Base-by-base conservation (phyloP, 2,113 vertebrate genomes). In the Hemibagrus wyckioides region DNA sequence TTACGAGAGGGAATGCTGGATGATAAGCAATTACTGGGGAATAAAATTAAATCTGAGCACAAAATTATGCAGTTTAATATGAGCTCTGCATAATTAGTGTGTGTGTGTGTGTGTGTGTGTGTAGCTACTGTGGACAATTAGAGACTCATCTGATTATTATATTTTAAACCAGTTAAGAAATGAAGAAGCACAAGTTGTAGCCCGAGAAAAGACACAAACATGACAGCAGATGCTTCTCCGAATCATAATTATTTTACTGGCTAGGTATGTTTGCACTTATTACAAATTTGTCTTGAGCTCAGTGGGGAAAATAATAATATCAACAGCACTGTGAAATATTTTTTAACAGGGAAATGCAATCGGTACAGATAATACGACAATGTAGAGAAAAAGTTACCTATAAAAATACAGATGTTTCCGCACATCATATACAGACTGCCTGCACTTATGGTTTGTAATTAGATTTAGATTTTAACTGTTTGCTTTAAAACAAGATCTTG, bases 61-160 rank as follows among this genome's bases (percentile, higher is more conserved):
- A 83, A 80, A 90, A 83, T 84, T 84, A 75, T 30, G 21, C 50
- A 82, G 85, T 11, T 44, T 85, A 85, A 89, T 52, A 88, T 54
- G 52, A 33, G 39, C 79, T 15, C 30, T 90, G 54, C 57, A 48
- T 88, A 85, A 90, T 90, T 83, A 83, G 86, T 54, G 83, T 30
- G 69, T 77, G 61, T 33, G 71, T 85, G 41, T 82, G 76, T 77
- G 44, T 50, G 75, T 50, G 48, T 77, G 75, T 77, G 25, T 50
- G 44, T 5, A 17, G 82, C 75, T 30, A 63, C 13, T 57, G 73
- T 80, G 54, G 57, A 84, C 15, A 63, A 77, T 83, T 83, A 59
- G 21, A 79, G 39, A 80, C 23, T 39, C 21, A 14, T 73, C 76
- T 44, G 19, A 81, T 75, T 36, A 87, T 89, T 57, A 87, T 82